Evolutionary conservation across 2,888 invertebrate species (phyloP).

Genomic region (Philereme transversata): DNA sequence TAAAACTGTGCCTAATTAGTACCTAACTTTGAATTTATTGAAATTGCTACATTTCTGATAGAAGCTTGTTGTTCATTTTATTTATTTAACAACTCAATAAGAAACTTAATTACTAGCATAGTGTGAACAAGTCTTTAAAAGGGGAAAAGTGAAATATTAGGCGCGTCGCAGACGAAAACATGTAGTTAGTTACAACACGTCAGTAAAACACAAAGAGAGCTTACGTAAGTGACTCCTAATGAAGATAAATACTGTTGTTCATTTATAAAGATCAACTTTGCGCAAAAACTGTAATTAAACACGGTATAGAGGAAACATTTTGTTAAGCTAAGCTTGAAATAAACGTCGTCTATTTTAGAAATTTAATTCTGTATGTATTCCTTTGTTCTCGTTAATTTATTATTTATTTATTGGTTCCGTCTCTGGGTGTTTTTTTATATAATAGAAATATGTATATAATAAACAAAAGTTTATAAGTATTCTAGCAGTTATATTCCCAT

Average conservation of each 20-base stretch:
- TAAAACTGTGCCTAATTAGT: too few relatives aligned
- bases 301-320: constrained; percentile 44
- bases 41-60: too few relatives aligned
- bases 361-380: too few relatives aligned
- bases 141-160: constrained; percentile 80
- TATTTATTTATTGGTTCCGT: too few relatives aligned
- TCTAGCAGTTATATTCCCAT: too few relatives aligned
- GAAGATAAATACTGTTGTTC: constrained; percentile 81
- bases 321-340: constrained; percentile 2
- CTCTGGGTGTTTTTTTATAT: too few relatives aligned
- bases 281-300: constrained; percentile 68
- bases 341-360: neutral
- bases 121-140: constrained; percentile 35
- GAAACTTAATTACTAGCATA: neutral
- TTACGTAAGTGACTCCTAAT: constrained; percentile 78
- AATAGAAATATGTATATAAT: too few relatives aligned
- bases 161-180: constrained; percentile 75
- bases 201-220: constrained; percentile 78
- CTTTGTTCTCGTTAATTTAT: too few relatives aligned
- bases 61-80: too few relatives aligned
- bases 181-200: constrained; percentile 75
- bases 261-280: constrained; percentile 78
- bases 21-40: too few relatives aligned
- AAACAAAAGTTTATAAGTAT: too few relatives aligned
- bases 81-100: too few relatives aligned